Percentiles rank a stretch among this genome's conserved stretches.
phyloP scores from a whole-genome alignment of 2,113 vertebrate genomes.

The Arizona elegans region DNA sequence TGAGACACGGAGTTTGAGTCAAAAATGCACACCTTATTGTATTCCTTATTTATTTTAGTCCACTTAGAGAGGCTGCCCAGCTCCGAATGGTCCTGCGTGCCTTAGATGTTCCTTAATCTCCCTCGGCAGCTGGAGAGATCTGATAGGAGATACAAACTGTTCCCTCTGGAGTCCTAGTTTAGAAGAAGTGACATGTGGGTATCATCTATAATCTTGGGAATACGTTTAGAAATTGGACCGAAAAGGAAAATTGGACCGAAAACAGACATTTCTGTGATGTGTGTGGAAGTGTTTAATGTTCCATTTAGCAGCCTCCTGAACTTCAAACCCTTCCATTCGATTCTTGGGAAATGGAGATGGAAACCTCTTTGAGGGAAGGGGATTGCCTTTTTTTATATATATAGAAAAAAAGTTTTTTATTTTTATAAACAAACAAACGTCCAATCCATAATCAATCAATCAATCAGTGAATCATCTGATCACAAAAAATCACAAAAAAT shows the following conservation, averaged over 20 bases:
- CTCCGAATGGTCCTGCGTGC: too few species aligned
- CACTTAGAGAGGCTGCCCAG: too few species aligned
- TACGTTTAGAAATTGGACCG: background rate
- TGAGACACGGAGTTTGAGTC: too few species aligned
- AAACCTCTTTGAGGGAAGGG: too few species aligned
- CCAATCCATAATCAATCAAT: too few species aligned
- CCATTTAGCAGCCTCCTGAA: background rate
- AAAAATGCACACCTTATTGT: too few species aligned
- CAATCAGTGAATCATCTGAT: too few species aligned
- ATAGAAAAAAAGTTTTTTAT: too few species aligned
- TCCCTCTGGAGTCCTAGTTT: background rate
- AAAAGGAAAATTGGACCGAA: too few species aligned
- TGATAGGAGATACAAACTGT: background rate
- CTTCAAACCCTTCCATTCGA: background rate
- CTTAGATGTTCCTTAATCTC: background rate
- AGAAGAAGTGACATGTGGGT: background rate
- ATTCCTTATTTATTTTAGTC: too few species aligned
- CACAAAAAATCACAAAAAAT: too few species aligned
- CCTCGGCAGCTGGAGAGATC: background rate
- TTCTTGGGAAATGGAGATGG: background rate
- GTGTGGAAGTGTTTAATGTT: background rate
- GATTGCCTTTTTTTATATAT: background rate
- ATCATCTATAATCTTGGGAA: background rate
- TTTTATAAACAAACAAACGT: too few species aligned
- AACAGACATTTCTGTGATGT: background rate